Evolutionary conservation across 2,797 vertebrate genomes (phyloP).

Genomic region (Rhynchotus rufescens): DNA sequence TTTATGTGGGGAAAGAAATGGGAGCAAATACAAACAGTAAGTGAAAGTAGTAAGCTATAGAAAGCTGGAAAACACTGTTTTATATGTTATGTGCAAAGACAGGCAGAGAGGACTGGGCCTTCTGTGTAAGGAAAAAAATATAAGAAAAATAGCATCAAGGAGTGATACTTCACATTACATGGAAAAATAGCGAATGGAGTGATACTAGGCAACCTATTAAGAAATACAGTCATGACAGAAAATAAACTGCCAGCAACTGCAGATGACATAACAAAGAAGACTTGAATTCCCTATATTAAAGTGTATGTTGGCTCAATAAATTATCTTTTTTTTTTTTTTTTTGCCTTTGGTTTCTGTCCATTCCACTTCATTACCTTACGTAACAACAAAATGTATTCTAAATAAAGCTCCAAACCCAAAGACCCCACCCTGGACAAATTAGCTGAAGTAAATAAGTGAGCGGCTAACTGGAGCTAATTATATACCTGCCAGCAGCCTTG

Average conservation of each 20-base stretch:
- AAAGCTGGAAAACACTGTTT: neutral
- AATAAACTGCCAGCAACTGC: neutral
- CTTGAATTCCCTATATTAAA: neutral
- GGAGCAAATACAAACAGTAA: neutral
- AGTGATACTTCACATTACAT: too few relatives aligned
- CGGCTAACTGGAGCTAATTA: constrained; percentile 53
- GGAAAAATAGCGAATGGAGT: too few relatives aligned
- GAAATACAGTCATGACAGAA: neutral
- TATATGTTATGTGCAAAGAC: neutral
- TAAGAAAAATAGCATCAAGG: neutral
- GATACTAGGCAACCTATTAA: neutral
- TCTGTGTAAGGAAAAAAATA: neutral
- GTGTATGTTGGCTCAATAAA: neutral
- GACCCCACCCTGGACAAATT: neutral
- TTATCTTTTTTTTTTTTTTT: neutral
- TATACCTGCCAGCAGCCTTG: constrained; percentile 27
- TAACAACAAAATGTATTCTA: constrained; percentile 20
- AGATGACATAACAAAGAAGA: neutral
- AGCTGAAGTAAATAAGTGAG: constrained; percentile 27
- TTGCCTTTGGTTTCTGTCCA: neutral
- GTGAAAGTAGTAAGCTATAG: neutral
- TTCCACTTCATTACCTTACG: neutral
- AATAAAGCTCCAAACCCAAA: constrained; percentile 22
- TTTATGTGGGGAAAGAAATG: rapidly evolving
- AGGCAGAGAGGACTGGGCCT: neutral